Conservation (phyloP, 1,140 invertebrate species). For the Holotrichia oblita region DNA sequence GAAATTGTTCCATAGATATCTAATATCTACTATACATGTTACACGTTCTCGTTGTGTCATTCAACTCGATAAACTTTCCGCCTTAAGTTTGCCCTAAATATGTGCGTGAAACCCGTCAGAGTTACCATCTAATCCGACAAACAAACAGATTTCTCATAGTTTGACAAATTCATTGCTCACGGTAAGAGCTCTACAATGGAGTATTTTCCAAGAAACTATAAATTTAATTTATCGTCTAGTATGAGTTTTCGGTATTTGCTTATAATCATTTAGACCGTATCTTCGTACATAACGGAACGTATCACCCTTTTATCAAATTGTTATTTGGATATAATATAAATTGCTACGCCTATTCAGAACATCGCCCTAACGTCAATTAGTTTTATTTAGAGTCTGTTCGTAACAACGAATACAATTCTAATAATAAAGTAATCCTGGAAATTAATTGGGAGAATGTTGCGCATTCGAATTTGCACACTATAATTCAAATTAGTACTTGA, state of each 20-base stretch:
- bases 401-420: neutral
- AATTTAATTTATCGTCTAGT: neutral
- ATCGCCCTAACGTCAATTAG: neutral
- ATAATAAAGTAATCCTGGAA: neutral
- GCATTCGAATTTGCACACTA: neutral
- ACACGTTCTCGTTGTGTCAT: constrained; percentile 4
- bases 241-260: no score
- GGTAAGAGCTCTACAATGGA: neutral
- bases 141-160: neutral
- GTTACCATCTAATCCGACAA: neutral
- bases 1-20: constrained; percentile 13
- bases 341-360: neutral
- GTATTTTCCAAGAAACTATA: neutral
- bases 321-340: neutral
- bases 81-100: constrained; percentile 12
- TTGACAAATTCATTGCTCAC: neutral
- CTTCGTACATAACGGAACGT: no score
- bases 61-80: constrained; percentile 11
- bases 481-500: neutral
- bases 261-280: no score
- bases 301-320: no score
- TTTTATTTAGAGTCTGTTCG: neutral
- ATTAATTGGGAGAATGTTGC: neutral
- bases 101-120: neutral
- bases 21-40: constrained; percentile 1